A percentile compares a stretch with the other conserved stretches of the same genome.
Evolutionary conservation across 2,888 invertebrate species (phyloP).

Genomic region (Tromatobia lineatoria): DNA sequence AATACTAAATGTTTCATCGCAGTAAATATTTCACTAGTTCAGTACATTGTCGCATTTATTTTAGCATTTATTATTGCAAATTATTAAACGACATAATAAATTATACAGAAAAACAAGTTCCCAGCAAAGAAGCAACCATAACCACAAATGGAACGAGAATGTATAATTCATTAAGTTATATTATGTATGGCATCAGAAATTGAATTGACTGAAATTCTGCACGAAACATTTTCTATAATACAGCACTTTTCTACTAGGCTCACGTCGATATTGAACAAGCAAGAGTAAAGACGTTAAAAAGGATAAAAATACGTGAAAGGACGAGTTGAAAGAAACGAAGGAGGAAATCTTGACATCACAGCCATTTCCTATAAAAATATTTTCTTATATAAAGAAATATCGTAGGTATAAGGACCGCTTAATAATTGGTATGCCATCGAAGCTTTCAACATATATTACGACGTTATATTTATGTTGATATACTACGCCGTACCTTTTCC

Average conservation of each 20-base stretch:
- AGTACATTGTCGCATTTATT: too few relatives aligned
- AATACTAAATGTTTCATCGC: too few relatives aligned
- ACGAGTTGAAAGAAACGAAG: not conserved
- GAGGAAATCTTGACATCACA: conserved; percentile 22
- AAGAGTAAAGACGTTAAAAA: not conserved
- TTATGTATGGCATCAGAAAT: not conserved
- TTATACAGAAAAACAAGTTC: not conserved
- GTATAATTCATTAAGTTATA: not conserved
- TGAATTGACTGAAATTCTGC: not conserved
- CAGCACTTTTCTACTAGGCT: not conserved
- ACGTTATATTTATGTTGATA: conserved; percentile 25
- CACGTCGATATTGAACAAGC: not conserved
- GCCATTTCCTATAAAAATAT: conserved; percentile 32
- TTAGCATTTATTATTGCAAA: too few relatives aligned
- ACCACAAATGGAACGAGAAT: not conserved
- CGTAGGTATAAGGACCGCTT: not conserved
- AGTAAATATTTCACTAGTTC: too few relatives aligned
- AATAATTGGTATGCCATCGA: conserved; percentile 1
- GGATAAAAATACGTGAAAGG: conserved; percentile 10
- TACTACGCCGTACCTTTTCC: conserved; percentile 25
- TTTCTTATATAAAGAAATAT: conserved; percentile 10
- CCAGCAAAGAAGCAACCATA: too few relatives aligned
- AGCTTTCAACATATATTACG: conserved; percentile 1
- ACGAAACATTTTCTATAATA: not conserved
- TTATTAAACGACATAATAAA: not conserved